phyloP scores from a whole-genome alignment of 2,797 vertebrate species.

The Chloroceryle inda region DNA sequence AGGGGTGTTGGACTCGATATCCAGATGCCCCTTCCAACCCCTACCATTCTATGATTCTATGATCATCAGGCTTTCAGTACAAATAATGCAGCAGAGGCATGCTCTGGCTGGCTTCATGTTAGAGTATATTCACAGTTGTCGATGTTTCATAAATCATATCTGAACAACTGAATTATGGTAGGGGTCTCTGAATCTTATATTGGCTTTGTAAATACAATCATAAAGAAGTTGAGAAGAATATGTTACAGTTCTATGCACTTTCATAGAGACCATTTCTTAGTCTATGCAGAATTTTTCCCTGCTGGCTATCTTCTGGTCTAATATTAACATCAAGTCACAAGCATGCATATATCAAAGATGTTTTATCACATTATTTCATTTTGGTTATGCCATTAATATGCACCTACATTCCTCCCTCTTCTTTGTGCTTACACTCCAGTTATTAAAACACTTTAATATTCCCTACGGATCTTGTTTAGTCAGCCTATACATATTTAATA shows the following conservation, averaged over 20 bases:
- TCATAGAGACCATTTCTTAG: not conserved
- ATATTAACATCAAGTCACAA: not conserved
- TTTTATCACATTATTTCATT: conserved; percentile 27
- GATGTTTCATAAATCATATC: not conserved
- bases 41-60: no score
- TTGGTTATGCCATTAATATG: conserved; percentile 6
- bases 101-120: not conserved
- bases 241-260: not conserved
- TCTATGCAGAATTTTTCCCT: not conserved
- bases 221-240: not conserved
- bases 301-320: not conserved
- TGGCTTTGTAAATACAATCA: not conserved
- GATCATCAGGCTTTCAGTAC: not conserved
- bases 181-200: not conserved
- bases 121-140: not conserved
- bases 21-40: no score
- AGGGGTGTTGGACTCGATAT: no score
- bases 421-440: not conserved
- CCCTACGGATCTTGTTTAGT: conserved; percentile 13
- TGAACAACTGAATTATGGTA: not conserved
- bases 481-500: conserved; percentile 27
- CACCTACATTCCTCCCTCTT: not conserved
- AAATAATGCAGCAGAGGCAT: not conserved
- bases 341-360: not conserved
- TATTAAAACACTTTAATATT: conserved; percentile 36